Evolutionary conservation across 2,113 vertebrate species (phyloP).

Genomic region (Odobenus rosmarus): DNA sequence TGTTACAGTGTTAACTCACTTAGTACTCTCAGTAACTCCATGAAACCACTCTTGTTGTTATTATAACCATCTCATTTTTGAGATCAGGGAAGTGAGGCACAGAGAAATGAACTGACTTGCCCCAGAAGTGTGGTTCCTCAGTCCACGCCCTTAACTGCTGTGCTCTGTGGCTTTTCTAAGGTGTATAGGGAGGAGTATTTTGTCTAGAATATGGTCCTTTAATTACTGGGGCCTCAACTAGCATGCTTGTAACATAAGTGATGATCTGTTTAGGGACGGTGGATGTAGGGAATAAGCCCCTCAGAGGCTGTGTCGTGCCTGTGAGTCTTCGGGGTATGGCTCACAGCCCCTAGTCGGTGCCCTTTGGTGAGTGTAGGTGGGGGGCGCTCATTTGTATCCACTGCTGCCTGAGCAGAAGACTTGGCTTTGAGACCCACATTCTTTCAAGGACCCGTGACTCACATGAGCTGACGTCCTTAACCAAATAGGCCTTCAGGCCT

Average conservation of each 20-base stretch:
- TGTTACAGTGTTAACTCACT: neutral
- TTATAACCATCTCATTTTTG: neutral
- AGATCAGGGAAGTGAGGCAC: neutral
- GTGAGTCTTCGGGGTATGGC: neutral
- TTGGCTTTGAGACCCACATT: neutral
- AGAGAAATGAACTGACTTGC: neutral
- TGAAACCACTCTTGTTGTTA: neutral
- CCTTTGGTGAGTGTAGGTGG: neutral
- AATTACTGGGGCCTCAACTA: too few species aligned
- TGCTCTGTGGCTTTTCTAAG: neutral
- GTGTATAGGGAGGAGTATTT: neutral
- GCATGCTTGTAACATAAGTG: fast-evolving
- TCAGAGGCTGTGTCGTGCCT: neutral
- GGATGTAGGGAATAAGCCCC: neutral
- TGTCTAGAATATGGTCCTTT: neutral
- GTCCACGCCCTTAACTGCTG: neutral
- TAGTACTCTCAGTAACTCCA: neutral
- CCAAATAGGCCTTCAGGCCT: neutral
- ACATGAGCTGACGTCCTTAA: neutral
- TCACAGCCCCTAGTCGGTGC: neutral
- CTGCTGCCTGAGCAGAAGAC: neutral
- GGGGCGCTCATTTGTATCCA: neutral
- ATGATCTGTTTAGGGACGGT: neutral
- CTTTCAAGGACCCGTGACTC: neutral
- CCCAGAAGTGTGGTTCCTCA: neutral